phyloP scores from a whole-genome alignment of 2,797 vertebrate genomes.

The Rallus crepitans region DNA sequence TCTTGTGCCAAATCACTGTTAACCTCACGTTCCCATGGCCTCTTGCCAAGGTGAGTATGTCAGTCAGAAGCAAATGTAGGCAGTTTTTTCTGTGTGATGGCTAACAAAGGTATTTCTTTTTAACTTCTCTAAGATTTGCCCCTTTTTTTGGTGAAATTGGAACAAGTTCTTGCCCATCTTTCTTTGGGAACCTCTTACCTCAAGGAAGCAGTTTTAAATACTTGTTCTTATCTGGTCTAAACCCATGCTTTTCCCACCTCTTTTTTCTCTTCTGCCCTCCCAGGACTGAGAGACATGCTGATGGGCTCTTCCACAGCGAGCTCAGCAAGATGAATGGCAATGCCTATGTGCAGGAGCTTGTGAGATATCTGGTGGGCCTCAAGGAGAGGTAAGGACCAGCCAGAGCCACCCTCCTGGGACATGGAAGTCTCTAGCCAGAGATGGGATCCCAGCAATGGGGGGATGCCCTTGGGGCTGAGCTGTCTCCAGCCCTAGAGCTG shows the following conservation, averaged over 20 bases:
- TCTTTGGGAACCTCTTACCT: neutral
- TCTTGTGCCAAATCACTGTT: neutral
- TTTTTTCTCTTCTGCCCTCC: neutral
- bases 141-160: neutral
- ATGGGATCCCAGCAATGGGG: neutral
- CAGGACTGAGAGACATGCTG: conserved; percentile 68
- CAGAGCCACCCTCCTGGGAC: neutral
- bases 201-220: neutral
- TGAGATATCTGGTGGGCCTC: conserved; percentile 71
- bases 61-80: neutral
- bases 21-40: neutral
- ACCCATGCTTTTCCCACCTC: neutral
- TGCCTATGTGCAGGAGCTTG: conserved; percentile 64
- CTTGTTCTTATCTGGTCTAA: fast-evolving
- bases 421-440: fast-evolving
- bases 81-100: neutral
- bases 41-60: neutral
- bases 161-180: neutral
- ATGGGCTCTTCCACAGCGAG: conserved; percentile 77
- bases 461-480: neutral
- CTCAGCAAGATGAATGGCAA: conserved; percentile 76
- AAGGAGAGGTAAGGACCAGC: conserved; percentile 48
- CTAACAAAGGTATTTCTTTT: neutral
- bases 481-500: neutral
- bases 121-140: neutral